Conservation (phyloP, 2,888 invertebrate genomes). For the Cantharis lateralis region DNA sequence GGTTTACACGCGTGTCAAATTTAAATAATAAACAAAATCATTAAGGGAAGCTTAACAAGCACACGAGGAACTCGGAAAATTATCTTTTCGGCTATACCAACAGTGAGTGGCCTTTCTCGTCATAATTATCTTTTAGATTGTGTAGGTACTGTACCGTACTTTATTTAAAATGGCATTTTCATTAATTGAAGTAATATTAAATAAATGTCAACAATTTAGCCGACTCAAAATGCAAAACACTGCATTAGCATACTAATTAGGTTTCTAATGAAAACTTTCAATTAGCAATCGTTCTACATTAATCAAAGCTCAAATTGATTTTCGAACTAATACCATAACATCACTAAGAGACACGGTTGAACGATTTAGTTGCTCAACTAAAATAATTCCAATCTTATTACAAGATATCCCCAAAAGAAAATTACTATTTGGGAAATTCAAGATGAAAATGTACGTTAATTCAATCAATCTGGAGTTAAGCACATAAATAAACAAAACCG, state of each 20-base stretch:
- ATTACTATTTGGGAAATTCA: not conserved
- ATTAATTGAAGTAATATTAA: not conserved
- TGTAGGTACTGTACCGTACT: not conserved
- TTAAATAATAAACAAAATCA: not conserved
- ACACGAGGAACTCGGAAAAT: not conserved
- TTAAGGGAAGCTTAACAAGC: not conserved
- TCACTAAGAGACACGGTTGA: not conserved
- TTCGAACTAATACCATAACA: not conserved
- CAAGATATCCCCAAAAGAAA: not conserved
- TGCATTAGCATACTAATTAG: not conserved
- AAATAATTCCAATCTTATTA: not conserved
- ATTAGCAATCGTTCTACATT: not conserved
- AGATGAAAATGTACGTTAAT: not conserved
- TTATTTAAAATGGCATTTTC: not conserved
- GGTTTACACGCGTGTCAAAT: not conserved
- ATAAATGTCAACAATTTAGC: not conserved
- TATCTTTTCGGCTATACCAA: not conserved
- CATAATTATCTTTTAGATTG: not conserved
- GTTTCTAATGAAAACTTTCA: not conserved
- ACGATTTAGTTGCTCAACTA: not conserved
- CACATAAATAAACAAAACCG: not conserved
- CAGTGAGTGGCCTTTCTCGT: not conserved
- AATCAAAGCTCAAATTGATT: not conserved
- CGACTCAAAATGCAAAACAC: not conserved
- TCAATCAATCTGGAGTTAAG: not conserved